Base-by-base conservation (phyloP, 2,113 vertebrate species). In the Holacanthus passer region DNA sequence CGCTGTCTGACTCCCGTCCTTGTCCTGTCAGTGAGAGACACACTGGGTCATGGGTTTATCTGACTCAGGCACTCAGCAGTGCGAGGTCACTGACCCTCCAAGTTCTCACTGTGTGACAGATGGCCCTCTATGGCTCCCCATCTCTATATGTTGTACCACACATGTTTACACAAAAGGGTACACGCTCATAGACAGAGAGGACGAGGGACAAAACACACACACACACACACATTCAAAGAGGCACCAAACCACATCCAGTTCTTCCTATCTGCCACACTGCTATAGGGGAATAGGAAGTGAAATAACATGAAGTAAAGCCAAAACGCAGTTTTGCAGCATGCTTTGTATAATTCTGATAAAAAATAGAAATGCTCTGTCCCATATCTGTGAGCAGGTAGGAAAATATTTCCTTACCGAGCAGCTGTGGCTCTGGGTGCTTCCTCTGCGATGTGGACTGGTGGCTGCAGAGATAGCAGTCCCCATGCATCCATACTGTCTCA, bases 401-500 rank as follows among this genome's bases (percentile, higher is more conserved):
- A 48, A 70, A 31, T 7, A 12, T 31, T n/a, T 80, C 29, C 91
- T 93, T 83, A 93, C 91, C 86, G 17, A 43, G 82, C 66, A 37
- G 48, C 74, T n/a, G 50, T 32, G 58, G 17, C 73, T 56, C 37
- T 59, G 22, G 11, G 5, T 1, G 24, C 24, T 31, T 47, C 64
- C 69, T 45, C 19, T 63, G 62, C 31, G 27, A 19, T 12, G 64
- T 74, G 82, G 84, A 59, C 52, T 1, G 52, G 67, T n/a, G 77
- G 84, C 84, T 83, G 86, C 70, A 70, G 66, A 86, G 71, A 68
- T 32, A 71, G 5, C 78, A 72, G 84, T 68, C 89, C 89, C 92
- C 90, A 92, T 88, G 63, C 87, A 82, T 85, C 88, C 90, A 91
- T 90, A 24, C 79, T 70, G 83, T 74, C 78, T 66, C 52, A 27